A percentile compares a stretch with the other conserved stretches of the same genome.
phyloP scores from a whole-genome alignment of 2,797 vertebrate species.

The Geotrypetes seraphini region DNA sequence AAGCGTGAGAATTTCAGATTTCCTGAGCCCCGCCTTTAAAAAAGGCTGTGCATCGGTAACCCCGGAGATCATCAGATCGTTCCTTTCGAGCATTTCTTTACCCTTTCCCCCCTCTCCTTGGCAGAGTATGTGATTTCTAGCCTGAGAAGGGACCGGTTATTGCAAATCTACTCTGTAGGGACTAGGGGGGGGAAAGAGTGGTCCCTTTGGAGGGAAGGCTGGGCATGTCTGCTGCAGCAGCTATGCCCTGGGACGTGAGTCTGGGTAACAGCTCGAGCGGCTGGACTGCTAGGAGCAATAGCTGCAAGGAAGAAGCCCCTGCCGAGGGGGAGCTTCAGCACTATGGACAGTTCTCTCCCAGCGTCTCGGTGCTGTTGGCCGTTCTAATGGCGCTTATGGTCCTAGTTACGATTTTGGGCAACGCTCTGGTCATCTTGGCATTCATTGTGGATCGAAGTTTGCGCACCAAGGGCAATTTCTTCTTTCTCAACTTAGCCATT shows the following conservation, averaged over 20 bases:
- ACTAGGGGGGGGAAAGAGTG: too few species aligned
- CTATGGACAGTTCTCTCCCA: conserved; percentile 35
- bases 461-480: conserved; percentile 55
- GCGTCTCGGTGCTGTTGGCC: conserved; percentile 37
- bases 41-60: too few species aligned
- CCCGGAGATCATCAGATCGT: too few species aligned
- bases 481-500: conserved; percentile 63
- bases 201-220: background rate
- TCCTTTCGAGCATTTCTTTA: too few species aligned
- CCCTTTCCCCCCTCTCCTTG: too few species aligned
- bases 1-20: too few species aligned
- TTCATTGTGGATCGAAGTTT: conserved; percentile 55
- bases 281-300: background rate
- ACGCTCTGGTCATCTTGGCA: conserved; percentile 55
- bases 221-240: background rate
- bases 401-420: conserved; percentile 52
- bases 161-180: too few species aligned
- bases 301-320: background rate
- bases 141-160: too few species aligned
- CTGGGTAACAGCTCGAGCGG: conserved; percentile 7
- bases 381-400: conserved; percentile 56
- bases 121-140: too few species aligned
- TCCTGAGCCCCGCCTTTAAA: too few species aligned
- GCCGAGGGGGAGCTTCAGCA: conserved; percentile 23
- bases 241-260: background rate